Percentiles rank a stretch among this genome's conserved stretches.
These are phyloP conservation scores for Tetranychus cinnabarinus DNA, from an alignment of 1,140 invertebrate species.

Conservation along the genomic window DNA sequence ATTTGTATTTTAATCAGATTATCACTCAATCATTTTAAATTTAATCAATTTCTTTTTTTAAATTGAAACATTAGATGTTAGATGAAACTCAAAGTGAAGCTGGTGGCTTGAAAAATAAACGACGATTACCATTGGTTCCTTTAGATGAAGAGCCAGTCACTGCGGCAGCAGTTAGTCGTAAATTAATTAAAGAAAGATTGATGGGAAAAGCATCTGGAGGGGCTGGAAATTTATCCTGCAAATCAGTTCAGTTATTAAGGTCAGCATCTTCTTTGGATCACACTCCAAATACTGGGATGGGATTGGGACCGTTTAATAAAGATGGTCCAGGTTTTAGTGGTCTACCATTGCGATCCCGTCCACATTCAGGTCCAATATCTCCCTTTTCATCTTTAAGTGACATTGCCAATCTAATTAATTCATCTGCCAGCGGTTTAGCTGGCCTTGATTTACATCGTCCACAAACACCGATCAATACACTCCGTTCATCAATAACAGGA, in stretches of 20 bases:
- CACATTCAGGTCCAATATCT: neutral
- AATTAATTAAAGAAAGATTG: slow-evolving; percentile 5
- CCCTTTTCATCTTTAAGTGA: slow-evolving; percentile 1
- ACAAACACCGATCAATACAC: neutral
- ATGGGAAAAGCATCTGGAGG: neutral
- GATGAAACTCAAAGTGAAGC: slow-evolving; percentile 4
- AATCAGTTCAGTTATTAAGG: neutral
- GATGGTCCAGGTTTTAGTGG: neutral
- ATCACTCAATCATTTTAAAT: neutral
- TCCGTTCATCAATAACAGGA: neutral
- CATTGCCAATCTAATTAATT: slow-evolving; percentile 2
- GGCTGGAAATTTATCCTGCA: neutral
- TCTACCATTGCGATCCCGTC: neutral
- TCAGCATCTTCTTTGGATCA: neutral
- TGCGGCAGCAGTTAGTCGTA: slow-evolving; percentile 1
- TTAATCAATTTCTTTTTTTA: too few relatives aligned
- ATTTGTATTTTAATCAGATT: neutral
- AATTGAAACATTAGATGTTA: neutral
- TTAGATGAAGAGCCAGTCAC: slow-evolving; percentile 30
- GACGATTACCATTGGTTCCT: slow-evolving; percentile 31
- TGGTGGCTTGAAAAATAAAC: neutral
- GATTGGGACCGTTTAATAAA: neutral
- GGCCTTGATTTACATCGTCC: neutral
- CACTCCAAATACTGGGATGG: neutral
- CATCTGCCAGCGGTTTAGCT: neutral